These are phyloP conservation scores for Cheiracanthium punctorium DNA, from an alignment of 2,888 invertebrate genomes.

Conservation along the genomic window DNA sequence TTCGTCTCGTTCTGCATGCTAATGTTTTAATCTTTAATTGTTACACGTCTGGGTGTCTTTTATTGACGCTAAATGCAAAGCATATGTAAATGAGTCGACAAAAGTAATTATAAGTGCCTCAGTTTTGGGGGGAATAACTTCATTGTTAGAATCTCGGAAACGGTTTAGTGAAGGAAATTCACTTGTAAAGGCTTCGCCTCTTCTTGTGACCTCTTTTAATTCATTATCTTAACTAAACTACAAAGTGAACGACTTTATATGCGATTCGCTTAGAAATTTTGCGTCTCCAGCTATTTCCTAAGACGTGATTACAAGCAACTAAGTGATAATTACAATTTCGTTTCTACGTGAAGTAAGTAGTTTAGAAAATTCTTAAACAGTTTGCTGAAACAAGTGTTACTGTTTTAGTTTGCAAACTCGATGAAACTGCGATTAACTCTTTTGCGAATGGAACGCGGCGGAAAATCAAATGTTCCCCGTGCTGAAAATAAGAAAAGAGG, in stretches of 20 bases:
- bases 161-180: not conserved
- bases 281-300: not conserved
- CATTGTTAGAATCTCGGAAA: not conserved
- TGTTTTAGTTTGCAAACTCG: too few relatives aligned
- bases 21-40: not conserved
- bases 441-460: too few relatives aligned
- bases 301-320: too few relatives aligned
- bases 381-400: too few relatives aligned
- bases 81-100: not conserved
- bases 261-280: not conserved
- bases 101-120: not conserved
- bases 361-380: too few relatives aligned
- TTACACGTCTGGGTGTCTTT: not conserved
- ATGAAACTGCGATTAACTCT: too few relatives aligned
- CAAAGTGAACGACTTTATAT: too few relatives aligned
- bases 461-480: too few relatives aligned
- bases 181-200: too few relatives aligned
- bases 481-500: too few relatives aligned
- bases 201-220: not conserved
- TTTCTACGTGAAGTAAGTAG: too few relatives aligned
- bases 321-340: not conserved
- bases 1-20: too few relatives aligned
- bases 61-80: not conserved
- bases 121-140: not conserved
- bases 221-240: constrained; percentile 7